A percentile compares a stretch with the other conserved stretches of the same genome.
Evolutionary conservation across 2,888 invertebrate genomes (phyloP).

Genomic region (Standfussiana lucernea): DNA sequence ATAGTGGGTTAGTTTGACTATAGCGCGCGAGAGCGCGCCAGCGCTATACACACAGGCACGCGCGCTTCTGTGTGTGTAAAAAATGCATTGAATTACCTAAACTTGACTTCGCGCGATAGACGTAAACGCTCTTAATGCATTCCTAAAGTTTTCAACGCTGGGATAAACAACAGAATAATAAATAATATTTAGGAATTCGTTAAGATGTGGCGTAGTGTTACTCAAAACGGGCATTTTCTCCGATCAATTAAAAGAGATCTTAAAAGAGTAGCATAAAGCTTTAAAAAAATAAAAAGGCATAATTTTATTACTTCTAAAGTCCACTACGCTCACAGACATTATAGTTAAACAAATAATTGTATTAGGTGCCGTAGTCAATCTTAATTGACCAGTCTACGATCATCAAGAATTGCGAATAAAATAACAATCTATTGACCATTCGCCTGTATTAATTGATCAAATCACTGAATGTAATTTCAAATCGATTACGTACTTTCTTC

Average conservation of each 20-base stretch:
- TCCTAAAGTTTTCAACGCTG: not conserved
- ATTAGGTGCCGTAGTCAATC: not conserved
- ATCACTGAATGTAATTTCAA: slow-evolving; percentile 16
- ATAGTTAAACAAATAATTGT: not conserved
- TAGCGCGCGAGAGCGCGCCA: too few relatives aligned
- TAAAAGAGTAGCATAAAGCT: not conserved
- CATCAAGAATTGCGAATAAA: slow-evolving; percentile 14
- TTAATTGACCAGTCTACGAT: not conserved
- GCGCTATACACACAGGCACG: too few relatives aligned
- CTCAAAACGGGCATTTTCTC: not conserved
- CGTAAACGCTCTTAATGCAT: too few relatives aligned
- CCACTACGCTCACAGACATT: not conserved
- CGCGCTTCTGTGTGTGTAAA: too few relatives aligned
- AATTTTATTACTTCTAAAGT: not conserved
- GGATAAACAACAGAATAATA: not conserved
- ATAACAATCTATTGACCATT: slow-evolving; percentile 24
- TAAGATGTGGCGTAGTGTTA: not conserved
- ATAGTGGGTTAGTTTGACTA: too few relatives aligned
- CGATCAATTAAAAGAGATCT: not conserved
- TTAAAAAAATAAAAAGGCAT: not conserved
- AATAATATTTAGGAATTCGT: not conserved
- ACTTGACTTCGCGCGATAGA: too few relatives aligned
- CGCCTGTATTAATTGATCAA: slow-evolving; percentile 21
- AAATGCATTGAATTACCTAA: too few relatives aligned
- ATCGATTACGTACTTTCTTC: slow-evolving; percentile 37